Conservation (phyloP, 2,797 vertebrate genomes). For the Eptatretus atami region DNA sequence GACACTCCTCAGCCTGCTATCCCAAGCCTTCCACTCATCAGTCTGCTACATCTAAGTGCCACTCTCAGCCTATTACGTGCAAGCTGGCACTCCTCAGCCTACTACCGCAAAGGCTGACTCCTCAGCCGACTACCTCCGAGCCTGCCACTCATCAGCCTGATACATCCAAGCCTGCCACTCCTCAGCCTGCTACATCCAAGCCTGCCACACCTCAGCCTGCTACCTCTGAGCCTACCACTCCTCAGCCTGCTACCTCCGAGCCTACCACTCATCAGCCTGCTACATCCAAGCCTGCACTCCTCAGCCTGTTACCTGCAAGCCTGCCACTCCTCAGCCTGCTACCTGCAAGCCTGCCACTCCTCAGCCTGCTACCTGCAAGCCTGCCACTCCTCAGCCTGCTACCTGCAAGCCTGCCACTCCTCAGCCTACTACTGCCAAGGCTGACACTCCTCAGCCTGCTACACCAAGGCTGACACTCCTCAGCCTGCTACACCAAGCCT, state of each 20-base stretch:
- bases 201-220: no score
- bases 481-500: no score
- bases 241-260: no score
- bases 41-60: no score
- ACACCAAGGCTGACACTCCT: no score
- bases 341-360: not conserved
- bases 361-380: not conserved
- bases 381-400: not conserved
- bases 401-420: not conserved
- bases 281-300: not conserved
- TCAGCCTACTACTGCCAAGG: not conserved
- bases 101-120: not conserved
- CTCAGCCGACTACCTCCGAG: not conserved
- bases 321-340: not conserved
- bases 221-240: no score
- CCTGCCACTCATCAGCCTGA: not conserved
- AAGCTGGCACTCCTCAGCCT: not conserved
- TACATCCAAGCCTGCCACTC: not conserved
- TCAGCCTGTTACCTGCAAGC: not conserved
- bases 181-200: not conserved
- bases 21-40: no score
- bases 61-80: no score
- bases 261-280: not conserved
- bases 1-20: no score
- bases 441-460: no score